Conservation (phyloP, 23 tunicate genomes). For the Ciona savignyi region DNA sequence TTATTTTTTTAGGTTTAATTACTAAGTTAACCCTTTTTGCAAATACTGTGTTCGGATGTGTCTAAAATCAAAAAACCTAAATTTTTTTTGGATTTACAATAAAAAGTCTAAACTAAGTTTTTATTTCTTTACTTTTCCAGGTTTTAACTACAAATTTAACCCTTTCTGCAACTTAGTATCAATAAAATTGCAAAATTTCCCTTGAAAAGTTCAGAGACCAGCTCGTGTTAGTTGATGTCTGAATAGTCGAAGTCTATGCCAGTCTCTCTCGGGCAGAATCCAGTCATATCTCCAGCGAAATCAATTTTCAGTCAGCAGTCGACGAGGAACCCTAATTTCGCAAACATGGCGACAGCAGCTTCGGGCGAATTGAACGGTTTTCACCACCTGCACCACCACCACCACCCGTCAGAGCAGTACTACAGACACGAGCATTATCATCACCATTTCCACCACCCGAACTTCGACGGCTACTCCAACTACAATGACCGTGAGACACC, state of each 20-base stretch:
- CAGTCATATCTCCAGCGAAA: conserved; percentile 1
- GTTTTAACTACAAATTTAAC: no score
- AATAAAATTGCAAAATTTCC: no score
- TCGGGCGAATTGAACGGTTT: conserved; percentile 50
- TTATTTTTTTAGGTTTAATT: no score
- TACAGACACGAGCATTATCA: conserved; percentile 35
- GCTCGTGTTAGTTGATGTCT: no score
- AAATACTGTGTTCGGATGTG: no score
- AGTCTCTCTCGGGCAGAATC: neutral
- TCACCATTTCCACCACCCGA: conserved; percentile 28
- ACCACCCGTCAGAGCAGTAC: conserved; percentile 38
- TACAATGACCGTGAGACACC: neutral
- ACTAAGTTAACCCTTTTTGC: no score
- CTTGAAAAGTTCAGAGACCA: no score
- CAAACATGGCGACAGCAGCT: conserved; percentile 68
- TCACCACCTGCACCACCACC: conserved; percentile 30
- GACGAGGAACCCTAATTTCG: neutral
- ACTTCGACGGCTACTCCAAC: conserved; percentile 4
- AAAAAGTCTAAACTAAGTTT: no score
- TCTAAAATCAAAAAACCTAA: no score
- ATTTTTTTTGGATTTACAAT: no score
- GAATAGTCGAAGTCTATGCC: neutral
- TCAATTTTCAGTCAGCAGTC: neutral
- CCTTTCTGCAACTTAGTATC: no score
- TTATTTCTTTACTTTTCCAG: no score